Base-by-base conservation (phyloP, 2,888 invertebrate genomes). In the Syrista parreyssii region DNA sequence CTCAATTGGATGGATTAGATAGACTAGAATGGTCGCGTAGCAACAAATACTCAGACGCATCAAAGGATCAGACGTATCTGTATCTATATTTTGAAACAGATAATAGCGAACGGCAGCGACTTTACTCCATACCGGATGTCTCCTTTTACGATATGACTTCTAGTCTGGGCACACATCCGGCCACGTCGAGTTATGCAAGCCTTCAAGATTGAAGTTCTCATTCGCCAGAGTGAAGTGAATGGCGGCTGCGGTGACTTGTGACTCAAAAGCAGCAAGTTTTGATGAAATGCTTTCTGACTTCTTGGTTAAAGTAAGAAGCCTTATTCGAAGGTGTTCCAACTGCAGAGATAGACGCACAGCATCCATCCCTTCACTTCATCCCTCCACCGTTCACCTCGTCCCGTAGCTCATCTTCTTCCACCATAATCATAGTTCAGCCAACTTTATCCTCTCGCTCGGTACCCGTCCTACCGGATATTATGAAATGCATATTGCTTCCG, bases 281-380 rank as follows among this genome's bases (percentile, higher is more conserved):
- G 87, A 88, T 88, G 86, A 88, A 88, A 88, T 83, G 84, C 84
- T 83, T 82, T 82, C 79, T 69, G 71, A 32, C 71, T 77, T 35
- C 78, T 32, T 72, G 69, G 76, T 15, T 68, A 36, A 34, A 73
- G 72, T 76, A 74, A 83, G 81, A 76, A 81, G 68, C 80, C 81
- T 80, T 79, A 79, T 75, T 76, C 73, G 76, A 80, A 78, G 75
- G 78, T 80, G 77, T 23, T 78, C 73, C 40, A n/a, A 55, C 74
- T 68, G 40, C 40, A 15, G 15, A 40, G 40, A 40, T 40, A 15
- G 40, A 40, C 40, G 40, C 40, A 6, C 40, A 0, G 15, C 40
- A 40, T 35, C 55, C 12, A n/a, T 33, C 68, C 77, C 73, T 34
- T 68, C 40, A 71, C 79, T 77, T 76, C 71, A 68, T 79, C 71